Evolutionary conservation across 2,113 vertebrate genomes (phyloP).

Genomic region (Heloderma charlesbogerti): DNA sequence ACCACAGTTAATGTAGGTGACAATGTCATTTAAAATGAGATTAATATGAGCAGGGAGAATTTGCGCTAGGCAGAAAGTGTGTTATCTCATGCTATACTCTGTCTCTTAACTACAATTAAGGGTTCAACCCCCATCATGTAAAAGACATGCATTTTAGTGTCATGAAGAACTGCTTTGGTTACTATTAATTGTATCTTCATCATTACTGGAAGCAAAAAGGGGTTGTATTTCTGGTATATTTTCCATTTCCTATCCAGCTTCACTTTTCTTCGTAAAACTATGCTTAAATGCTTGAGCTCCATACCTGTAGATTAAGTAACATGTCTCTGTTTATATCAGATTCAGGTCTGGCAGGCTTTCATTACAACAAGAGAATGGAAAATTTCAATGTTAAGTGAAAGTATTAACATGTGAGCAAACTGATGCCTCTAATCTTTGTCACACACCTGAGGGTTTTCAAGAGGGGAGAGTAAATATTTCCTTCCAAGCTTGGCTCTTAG

Average conservation of each 20-base stretch:
- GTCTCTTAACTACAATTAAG: not conserved
- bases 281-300: not conserved
- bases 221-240: not conserved
- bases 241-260: not conserved
- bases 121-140: not conserved
- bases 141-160: not conserved
- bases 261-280: not conserved
- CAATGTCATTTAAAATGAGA: not conserved
- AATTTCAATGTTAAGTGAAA: constrained; percentile 18
- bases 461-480: not conserved
- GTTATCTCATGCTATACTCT: not conserved
- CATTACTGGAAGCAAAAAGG: too few species aligned
- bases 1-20: not conserved
- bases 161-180: not conserved
- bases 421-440: rapidly evolving
- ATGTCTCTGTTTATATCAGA: not conserved
- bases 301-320: not conserved
- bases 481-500: not conserved
- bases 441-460: not conserved
- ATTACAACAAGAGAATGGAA: not conserved
- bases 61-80: not conserved
- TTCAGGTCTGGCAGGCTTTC: rapidly evolving
- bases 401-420: constrained; percentile 1
- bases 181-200: not conserved
- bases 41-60: not conserved